Evolutionary conservation across 2,797 vertebrate species (phyloP).

Genomic region (Pyrocephalus nanus): DNA sequence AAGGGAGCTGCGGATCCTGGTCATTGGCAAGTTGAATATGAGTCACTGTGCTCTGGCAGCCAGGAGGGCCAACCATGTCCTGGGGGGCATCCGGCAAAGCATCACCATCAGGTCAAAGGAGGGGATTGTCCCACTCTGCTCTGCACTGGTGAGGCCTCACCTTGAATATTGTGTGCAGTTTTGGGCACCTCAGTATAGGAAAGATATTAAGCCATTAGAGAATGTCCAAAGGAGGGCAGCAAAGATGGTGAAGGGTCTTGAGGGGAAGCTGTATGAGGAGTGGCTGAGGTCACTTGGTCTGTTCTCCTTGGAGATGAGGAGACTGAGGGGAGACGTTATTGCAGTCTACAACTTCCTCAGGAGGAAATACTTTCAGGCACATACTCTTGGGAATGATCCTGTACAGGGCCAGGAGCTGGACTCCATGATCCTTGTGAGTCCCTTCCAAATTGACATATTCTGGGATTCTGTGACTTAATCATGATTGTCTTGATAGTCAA

Average conservation of each 20-base stretch:
- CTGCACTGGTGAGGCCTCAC: not conserved
- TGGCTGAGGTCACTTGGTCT: not conserved
- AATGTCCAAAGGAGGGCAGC: not conserved
- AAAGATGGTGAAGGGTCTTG: not conserved
- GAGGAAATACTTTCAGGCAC: not conserved
- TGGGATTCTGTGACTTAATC: not conserved
- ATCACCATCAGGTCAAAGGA: fast-evolving
- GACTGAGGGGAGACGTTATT: not conserved
- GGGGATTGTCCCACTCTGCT: not conserved
- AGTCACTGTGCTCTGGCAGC: not conserved
- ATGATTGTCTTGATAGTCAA: not conserved
- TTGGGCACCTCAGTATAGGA: not conserved
- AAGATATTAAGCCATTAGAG: not conserved
- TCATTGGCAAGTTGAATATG: fast-evolving
- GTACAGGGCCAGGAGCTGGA: not conserved
- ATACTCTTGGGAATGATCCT: not conserved
- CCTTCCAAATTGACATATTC: not conserved
- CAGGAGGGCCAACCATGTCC: not conserved
- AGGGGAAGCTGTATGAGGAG: not conserved
- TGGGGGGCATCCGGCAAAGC: not conserved
- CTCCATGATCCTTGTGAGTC: not conserved
- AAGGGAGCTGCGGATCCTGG: not conserved
- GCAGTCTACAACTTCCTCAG: not conserved
- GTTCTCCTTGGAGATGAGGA: not conserved
- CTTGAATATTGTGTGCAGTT: not conserved